Evolutionary conservation across 2,888 invertebrate species (phyloP), one percentile per base, ranked within the genome.

Genomic region (Blastobasis adustella): DNA sequence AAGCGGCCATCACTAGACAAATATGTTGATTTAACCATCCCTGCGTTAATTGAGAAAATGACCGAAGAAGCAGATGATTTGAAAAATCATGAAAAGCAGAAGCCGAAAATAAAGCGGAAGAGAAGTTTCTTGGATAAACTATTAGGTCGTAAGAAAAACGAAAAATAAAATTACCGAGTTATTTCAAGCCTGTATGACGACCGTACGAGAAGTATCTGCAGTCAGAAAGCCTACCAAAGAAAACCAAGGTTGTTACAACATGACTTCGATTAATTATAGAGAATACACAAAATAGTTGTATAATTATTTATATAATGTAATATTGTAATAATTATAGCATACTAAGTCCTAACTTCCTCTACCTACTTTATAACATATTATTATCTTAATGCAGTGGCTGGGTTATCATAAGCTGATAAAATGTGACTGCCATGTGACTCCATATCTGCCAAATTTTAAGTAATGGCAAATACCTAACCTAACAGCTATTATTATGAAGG

Each of bases 391-490:
- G 79, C 78, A 82, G 70, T 77, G 78, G 76, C 77, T 76, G 82
- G 84, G 81, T 86, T 88, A 88, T 88, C 87, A 66, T 65, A 65
- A 70, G 68, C 67, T 79, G 85, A 86, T 86, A 85, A 72, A 77
- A 67, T 51, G 57, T 75, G 79, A 78, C 82, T 83, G 84, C 79
- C 83, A 81, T 82, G 84, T 82, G 85, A 82, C 82, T 76, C 76
- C 76, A 74, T 85, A 82, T 84, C 83, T 66, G 70, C 74, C 66
- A 69, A 83, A 79, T 78, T 71, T 64, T 70, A 68, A 67, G 65
- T 66, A 61, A 23, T 23, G 23, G 23, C 23, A 23, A 23, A 23
- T 23, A 23, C 23, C 2, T 23, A 23, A 23, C 3, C 23, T 23
- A 23, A 23, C 23, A 23, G 23, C 23, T 23, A 23, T 23, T 23